Conservation (phyloP, 1,140 invertebrate species). For the Drosophila trapezifrons region DNA sequence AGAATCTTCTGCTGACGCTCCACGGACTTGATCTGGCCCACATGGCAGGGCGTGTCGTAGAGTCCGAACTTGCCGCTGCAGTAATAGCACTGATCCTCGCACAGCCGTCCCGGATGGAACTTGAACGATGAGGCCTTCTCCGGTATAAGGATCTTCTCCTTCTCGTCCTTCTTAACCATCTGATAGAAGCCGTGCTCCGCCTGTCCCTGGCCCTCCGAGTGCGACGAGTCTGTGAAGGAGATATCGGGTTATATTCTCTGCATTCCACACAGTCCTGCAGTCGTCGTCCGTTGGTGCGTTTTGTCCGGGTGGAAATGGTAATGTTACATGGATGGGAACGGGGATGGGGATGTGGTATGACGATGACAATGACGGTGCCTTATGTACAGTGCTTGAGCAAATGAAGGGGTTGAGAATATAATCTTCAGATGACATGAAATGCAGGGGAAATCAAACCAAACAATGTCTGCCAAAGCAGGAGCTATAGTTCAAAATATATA, state of each 20-base stretch:
- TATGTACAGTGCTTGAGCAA: constrained; percentile 31
- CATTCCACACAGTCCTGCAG: neutral
- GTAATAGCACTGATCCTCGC: constrained; percentile 92
- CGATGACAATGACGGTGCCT: constrained; percentile 20
- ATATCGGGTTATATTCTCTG: neutral
- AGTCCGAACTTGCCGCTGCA: constrained; percentile 93
- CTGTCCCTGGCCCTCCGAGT: constrained; percentile 69
- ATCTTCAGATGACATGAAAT: neutral
- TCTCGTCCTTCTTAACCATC: constrained; percentile 86
- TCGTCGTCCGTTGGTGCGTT: neutral
- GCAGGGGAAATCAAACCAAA: constrained; percentile 13
- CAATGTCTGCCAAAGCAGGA: too few species aligned
- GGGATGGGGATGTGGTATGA: neutral
- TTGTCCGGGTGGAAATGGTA: neutral
- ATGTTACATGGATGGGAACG: neutral
- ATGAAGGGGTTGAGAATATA: neutral
- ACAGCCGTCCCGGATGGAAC: constrained; percentile 91
- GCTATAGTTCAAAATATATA: neutral
- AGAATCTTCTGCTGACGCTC: constrained; percentile 91
- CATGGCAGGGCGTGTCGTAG: constrained; percentile 93
- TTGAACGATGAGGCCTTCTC: constrained; percentile 94
- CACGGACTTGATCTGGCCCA: constrained; percentile 92
- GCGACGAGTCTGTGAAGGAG: constrained; percentile 66
- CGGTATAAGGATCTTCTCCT: constrained; percentile 90
- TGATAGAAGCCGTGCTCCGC: constrained; percentile 65